Base-by-base conservation (phyloP, 2,888 invertebrate species). In the Calameuta filiformis region DNA sequence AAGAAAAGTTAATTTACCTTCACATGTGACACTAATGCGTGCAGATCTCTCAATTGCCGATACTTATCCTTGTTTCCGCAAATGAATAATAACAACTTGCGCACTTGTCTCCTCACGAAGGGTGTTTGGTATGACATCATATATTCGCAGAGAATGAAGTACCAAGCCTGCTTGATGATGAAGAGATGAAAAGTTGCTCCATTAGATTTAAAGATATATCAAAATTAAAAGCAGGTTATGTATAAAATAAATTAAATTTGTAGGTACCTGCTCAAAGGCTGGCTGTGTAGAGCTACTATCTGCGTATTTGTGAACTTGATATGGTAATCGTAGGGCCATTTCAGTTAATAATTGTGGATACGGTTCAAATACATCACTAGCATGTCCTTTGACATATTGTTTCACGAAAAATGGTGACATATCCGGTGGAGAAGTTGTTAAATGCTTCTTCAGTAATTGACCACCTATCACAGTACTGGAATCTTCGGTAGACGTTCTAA, bases 1-100 rank as follows among this genome's bases (percentile, higher is more conserved):
- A 56, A 6, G 23, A 40, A 56, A 56, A 9, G 6, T 15, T 56
- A 35, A 74, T 83, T 81, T 78, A 95, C 95, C 89, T 94, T 95
- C 89, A 98, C 94, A 89, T 98, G 98, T 69, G 97, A 96, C 86
- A 97, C 97, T 9, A 99, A 93, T 0, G 98, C 97, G 92, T 99
- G 98, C 23, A 98, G 94, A 93, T 99, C 99, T 71, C 99, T 94
- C 83, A 98, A 93, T 89, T 98, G 97, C 0, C 99, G 94, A 93
- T 99, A 99, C 77, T 97, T 97, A 86, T 99, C 99, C 89, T 98
- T 98, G 77, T 97, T 98, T 34, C 98, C 98, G 90, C 98, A 98
- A 83, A 99, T 95, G 86, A 98, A 96, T 83, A 99, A 93, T 31
- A 99, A 92, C 31, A 99, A 93, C 92, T 99, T 99, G 77, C 99